Evolutionary conservation across 2,888 invertebrate species (phyloP).

Genomic region (Teinopalpus imperialis): DNA sequence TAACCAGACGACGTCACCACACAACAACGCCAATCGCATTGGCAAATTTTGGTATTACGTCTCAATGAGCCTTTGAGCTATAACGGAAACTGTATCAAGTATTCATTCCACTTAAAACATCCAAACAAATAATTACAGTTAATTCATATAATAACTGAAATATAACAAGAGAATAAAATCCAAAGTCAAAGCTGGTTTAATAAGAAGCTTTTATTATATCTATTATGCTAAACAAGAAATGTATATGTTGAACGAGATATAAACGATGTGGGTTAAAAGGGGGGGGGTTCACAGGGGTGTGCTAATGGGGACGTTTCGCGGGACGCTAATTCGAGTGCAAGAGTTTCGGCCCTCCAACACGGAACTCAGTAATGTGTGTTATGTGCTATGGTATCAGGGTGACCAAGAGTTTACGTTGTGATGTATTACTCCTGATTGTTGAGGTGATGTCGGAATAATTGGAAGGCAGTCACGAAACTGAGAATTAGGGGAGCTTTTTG

Average conservation of each 20-base stretch:
- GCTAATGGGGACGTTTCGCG: slow-evolving; percentile 24
- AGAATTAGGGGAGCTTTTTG: too few species aligned
- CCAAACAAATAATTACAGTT: too few species aligned
- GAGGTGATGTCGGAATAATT: too few species aligned
- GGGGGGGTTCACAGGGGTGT: slow-evolving; percentile 1
- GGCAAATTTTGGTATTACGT: too few species aligned
- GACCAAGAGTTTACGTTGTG: slow-evolving; percentile 2
- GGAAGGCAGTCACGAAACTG: too few species aligned
- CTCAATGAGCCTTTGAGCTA: too few species aligned
- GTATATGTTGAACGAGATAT: background rate
- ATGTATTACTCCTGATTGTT: background rate
- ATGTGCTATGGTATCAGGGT: slow-evolving; percentile 1
- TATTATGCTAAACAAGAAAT: background rate
- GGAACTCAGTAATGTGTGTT: slow-evolving; percentile 20
- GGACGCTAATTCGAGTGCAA: slow-evolving; percentile 24
- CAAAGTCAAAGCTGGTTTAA: background rate
- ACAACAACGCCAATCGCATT: too few species aligned
- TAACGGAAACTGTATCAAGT: too few species aligned
- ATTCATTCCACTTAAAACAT: too few species aligned
- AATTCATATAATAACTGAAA: too few species aligned
- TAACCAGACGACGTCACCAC: too few species aligned
- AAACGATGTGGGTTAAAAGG: slow-evolving; percentile 8
- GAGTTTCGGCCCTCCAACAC: slow-evolving; percentile 24
- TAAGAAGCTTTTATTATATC: background rate
- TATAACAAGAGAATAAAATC: too few species aligned